Base-by-base conservation (phyloP, 2,113 vertebrate genomes). In the Bostrychus sinensis region DNA sequence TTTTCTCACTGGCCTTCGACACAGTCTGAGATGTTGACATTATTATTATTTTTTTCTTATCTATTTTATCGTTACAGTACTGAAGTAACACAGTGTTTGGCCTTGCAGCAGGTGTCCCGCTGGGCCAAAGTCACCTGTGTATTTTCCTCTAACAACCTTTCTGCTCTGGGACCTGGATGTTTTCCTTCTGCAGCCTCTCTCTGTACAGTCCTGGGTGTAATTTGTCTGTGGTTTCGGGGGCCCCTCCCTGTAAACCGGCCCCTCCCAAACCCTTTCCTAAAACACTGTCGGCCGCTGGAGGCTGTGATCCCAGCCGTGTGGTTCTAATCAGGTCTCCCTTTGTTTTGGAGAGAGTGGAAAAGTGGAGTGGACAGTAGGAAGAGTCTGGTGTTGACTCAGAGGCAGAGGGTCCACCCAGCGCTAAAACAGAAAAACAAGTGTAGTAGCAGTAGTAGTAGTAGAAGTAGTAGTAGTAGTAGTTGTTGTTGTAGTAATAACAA, bases 161-260 rank as follows among this genome's bases (percentile, higher is more conserved):
- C 9, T 59, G 8, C 61, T 25, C 19, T 53, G 12, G 48, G 32
- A 62, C 64, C 75, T n/a, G 78, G 84, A 78, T 73, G 81, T 78
- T 86, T 62, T 73, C 42, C 38, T 68, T 13, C 30, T 72, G 28
- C 30, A 56, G 50, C 0, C 45, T 56, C 61, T 77, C 80, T 77
- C 77, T 66, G 72, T 59, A 14, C 41, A 36, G 61, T 71, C 48
- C 74, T 69, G 48, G 23, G 64, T 64, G 5, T 80, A 61, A 70
- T 77, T 72, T 72, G 75, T 70, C 53, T 71, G 85, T 77, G 80
- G 72, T 82, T 71, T 67, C 30, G 56, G 16, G 46, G 73, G n/a
- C 73, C 55, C 80, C 77, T 65, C 77, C 77, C 80, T 62, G 25
- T 38, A 39, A 64, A 77, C 69, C 3, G n/a, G 17, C 10, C 30